Base-by-base conservation (phyloP, 1,140 invertebrate species). In the Calephelis virginiensis region DNA sequence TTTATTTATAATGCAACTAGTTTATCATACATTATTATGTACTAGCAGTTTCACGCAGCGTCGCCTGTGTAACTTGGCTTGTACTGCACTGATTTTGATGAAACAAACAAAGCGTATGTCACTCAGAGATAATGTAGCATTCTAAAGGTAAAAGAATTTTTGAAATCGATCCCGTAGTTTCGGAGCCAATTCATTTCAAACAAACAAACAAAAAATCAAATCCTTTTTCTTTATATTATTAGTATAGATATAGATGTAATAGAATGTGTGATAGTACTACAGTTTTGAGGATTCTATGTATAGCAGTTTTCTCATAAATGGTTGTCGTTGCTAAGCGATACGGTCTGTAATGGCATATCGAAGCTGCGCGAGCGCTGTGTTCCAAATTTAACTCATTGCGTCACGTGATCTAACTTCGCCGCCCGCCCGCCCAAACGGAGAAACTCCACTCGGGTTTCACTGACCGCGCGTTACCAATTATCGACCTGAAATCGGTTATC, bases 381-480 rank as follows among this genome's bases (percentile, higher is more conserved):
- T 87, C 86, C 77, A 82, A 85, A 89, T 75, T 80, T 89, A 89
- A 86, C 76, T 74, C 71, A 37, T 74, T 72, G 78, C 78, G 82
- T 89, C 89, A 89, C 83, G 85, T 86, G 85, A 85, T 85, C 78
- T 66, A 74, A 79, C 75, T 72, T 70, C 70, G 72, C 83, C 81
- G 85, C 83, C 89, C 88, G 88, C 85, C 88, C 89, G 89, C 86
- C 89, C 89, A 91, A 91, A 91, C 85, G 83, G 86, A 91, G 86
- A 89, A 89, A 91, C 83, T 79, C 83, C 81, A 67, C 85, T 91
- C 89, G 67, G 74, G 85, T 91, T 91, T 87, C 89, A 91, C 72
- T 79, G 71, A 62, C 78, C 71, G 68, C 75, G 66, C 67, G 68
- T 69, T 78, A 72, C 81, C 63, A 69, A 61, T 61, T 64, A 64